Percentiles rank a stretch among this genome's conserved stretches.
Evolutionary conservation across 2,888 invertebrate species (phyloP).

Genomic region (Lasioglossum figueresi): DNA sequence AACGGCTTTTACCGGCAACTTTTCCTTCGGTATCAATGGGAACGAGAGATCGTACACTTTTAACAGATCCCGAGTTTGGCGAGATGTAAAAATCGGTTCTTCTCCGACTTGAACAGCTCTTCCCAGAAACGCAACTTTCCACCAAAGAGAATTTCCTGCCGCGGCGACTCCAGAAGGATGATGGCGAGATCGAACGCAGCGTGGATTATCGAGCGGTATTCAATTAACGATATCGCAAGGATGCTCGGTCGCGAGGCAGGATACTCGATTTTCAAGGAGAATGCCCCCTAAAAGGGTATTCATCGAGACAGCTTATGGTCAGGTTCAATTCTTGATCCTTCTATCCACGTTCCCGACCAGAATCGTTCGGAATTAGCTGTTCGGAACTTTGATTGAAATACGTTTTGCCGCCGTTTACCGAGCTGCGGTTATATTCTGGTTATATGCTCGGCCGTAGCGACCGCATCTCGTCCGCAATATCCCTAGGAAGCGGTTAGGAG

Average conservation of each 20-base stretch:
- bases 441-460: constrained; percentile 66
- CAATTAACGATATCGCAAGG: constrained; percentile 24
- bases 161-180: background rate
- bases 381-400: constrained; percentile 81
- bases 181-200: background rate
- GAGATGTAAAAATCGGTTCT: background rate
- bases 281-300: constrained; percentile 48
- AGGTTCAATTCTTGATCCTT: constrained; percentile 65
- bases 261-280: constrained; percentile 38
- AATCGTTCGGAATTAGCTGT: constrained; percentile 70
- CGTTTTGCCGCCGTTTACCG: constrained; percentile 78
- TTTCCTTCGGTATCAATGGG: background rate
- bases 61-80: background rate
- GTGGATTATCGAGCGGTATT: background rate
- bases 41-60: background rate
- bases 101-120: background rate
- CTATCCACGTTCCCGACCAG: constrained; percentile 50
- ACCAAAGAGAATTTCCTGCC: background rate
- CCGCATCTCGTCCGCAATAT: constrained; percentile 61
- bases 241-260: background rate
- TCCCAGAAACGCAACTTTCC: background rate
- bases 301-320: constrained; percentile 45
- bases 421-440: constrained; percentile 71
- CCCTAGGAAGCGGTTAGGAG: constrained; percentile 35
- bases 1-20: background rate